Evolutionary conservation across 2,888 invertebrate species (phyloP).

Genomic region (Chaitophorus viminalis): DNA sequence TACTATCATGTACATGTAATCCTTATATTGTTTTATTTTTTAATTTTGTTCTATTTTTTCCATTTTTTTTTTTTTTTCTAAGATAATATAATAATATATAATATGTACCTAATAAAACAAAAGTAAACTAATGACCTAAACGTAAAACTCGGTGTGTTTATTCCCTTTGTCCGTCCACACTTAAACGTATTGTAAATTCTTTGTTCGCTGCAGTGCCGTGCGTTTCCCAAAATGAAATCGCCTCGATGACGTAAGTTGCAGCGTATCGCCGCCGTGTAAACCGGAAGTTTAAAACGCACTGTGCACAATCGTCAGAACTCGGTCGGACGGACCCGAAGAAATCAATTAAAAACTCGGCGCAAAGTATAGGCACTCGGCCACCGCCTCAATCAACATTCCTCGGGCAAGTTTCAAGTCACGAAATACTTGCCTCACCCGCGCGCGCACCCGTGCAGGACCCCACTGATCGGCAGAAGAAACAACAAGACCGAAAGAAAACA

Average conservation of each 20-base stretch:
- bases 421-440: neutral
- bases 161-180: neutral
- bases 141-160: neutral
- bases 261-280: neutral
- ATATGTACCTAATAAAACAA: conserved; percentile 54
- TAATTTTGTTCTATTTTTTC: neutral
- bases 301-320: neutral
- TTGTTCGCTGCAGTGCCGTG: neutral
- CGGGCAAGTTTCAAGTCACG: conserved; percentile 30
- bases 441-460: neutral
- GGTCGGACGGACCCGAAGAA: neutral
- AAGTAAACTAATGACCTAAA: conserved; percentile 58
- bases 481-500: neutral
- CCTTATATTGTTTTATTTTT: conserved; percentile 39
- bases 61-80: conserved; percentile 25
- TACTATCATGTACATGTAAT: conserved; percentile 53
- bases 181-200: neutral
- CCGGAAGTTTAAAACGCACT: neutral
- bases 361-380: neutral
- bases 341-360: neutral
- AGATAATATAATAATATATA: neutral
- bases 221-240: neutral
- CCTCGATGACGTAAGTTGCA: neutral
- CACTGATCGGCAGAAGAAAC: neutral
- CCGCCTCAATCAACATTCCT: conserved; percentile 56